Evolutionary conservation across 2,113 vertebrate genomes (phyloP).

Genomic region (Platichthys stellatus): DNA sequence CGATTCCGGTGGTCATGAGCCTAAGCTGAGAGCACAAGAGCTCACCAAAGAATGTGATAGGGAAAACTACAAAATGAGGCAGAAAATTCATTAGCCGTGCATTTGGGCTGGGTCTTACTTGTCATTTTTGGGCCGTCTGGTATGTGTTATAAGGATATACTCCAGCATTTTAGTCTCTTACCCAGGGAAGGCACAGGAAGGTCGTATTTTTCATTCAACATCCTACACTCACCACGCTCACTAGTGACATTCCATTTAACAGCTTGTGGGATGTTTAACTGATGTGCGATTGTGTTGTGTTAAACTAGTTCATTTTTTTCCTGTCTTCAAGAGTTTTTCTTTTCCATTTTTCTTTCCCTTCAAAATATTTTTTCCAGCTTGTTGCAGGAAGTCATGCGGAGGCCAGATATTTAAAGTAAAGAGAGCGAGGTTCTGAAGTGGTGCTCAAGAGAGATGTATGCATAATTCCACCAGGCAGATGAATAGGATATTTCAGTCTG

Average conservation of each 20-base stretch:
- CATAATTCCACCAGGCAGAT: constrained; percentile 81
- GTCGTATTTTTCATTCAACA: constrained; percentile 14
- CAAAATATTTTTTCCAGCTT: constrained; percentile 37
- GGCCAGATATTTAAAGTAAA: constrained; percentile 84
- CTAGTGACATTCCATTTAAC: constrained; percentile 59
- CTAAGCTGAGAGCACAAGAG: constrained; percentile 3
- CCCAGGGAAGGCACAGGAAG: constrained; percentile 1
- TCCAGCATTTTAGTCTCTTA: constrained; percentile 14
- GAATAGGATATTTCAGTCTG: constrained; percentile 80
- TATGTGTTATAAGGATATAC: constrained; percentile 11
- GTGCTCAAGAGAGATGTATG: constrained; percentile 79
- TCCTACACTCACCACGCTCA: constrained; percentile 17
- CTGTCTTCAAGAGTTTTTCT: constrained; percentile 19
- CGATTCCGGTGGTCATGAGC: neutral
- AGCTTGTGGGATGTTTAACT: constrained; percentile 58
- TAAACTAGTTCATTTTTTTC: constrained; percentile 37
- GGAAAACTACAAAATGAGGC: constrained; percentile 36
- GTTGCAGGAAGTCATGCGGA: constrained; percentile 77
- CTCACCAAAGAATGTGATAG: constrained; percentile 5
- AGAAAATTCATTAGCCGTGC: constrained; percentile 47
- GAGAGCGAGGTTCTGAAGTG: constrained; percentile 80
- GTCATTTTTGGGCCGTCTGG: constrained; percentile 18
- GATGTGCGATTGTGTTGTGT: constrained; percentile 50
- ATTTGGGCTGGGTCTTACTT: constrained; percentile 27
- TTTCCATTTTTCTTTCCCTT: constrained; percentile 5